Conservation (phyloP, 2,113 vertebrate genomes). For the Taurulus bubalis region DNA sequence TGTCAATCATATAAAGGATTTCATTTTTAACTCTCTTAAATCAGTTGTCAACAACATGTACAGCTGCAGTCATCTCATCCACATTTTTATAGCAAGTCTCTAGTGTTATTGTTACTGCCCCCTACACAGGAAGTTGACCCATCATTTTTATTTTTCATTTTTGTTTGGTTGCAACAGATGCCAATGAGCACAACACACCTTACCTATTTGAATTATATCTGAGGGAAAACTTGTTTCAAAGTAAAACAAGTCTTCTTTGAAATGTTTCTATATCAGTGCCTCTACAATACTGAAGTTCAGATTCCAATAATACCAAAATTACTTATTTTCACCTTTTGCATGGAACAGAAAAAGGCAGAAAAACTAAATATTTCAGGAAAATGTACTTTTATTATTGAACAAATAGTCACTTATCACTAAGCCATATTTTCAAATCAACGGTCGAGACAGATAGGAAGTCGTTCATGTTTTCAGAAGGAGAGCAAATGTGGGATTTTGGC, state of each 20-base stretch:
- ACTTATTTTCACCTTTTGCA: not conserved
- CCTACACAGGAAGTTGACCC: not conserved
- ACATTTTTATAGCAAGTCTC: not conserved
- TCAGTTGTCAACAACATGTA: not conserved
- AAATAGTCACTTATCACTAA: not conserved
- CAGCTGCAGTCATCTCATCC: not conserved
- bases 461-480: not conserved
- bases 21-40: not conserved
- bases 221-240: not conserved
- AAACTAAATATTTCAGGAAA: not conserved
- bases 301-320: not conserved
- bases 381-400: not conserved
- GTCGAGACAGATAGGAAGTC: not conserved
- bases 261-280: not conserved
- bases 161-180: slow-evolving; percentile 1
- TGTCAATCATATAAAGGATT: not conserved
- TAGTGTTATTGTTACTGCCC: not conserved
- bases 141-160: not conserved
- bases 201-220: not conserved
- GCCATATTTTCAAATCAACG: not conserved
- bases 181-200: not conserved
- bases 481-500: not conserved
- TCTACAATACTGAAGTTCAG: not conserved
- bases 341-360: not conserved
- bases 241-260: not conserved